Base-by-base conservation (phyloP, 2,797 vertebrate species). In the Anguilla obscura region DNA sequence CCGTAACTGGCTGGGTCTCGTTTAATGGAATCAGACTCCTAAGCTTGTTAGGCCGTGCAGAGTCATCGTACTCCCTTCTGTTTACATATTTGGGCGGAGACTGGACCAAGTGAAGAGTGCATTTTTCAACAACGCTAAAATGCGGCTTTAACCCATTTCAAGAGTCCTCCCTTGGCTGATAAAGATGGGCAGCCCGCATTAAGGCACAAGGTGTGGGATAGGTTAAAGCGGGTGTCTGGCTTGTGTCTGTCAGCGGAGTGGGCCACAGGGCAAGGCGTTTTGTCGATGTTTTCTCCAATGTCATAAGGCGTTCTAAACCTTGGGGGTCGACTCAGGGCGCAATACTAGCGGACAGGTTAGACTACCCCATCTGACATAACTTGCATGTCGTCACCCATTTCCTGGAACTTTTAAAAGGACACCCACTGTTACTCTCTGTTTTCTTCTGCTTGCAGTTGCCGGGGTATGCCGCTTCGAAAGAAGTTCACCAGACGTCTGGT, bases 1-100 rank as follows among this genome's bases (percentile, higher is more conserved):
- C 91, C 92, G 90, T 86, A 89, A 76, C 21, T 90, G 92, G 86
- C 92, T 91, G 87, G 91, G 84, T 85, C 84, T 58, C 30, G 50
- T 85, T 85, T 85, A 85, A 85, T 85, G 84, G 84, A 85, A 30
- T 85, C 84, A 85, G 93, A 91, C 90, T 91, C 90, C 90, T 85
- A 60, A 85, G 84, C 84, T 60, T 85, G 84, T 85, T 85, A 85
- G 84, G 14, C 30, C 7, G 54, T 54, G 27, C 54, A 58, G 84
- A 85, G 52, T 58, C 84, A 60, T 30, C 45, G 6, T 94, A 93
- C 89, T 88, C 90, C 91, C 86, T 86, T 89, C 90, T 93, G 87
- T 93, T 94, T 94, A 93, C 92, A 91, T 85, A 89, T 88, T 52
- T 87, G 89, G 79, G 90, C 54, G 88, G 86, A 86, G 86, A 87